Conservation (phyloP, 2,888 invertebrate species). For the Poecilus cupreus region DNA sequence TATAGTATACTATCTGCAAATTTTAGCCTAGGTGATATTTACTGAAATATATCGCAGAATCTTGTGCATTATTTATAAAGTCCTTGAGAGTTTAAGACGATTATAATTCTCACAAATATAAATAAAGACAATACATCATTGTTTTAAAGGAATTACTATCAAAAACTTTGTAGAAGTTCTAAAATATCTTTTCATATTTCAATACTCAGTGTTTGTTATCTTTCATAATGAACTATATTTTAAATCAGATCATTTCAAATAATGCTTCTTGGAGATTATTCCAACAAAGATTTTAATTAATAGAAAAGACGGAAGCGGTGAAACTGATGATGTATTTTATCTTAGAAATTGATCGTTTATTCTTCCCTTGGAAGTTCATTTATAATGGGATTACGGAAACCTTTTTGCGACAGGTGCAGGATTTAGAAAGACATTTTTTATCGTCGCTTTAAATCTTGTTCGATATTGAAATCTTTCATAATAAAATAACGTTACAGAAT, state of each 20-base stretch:
- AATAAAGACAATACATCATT: background rate
- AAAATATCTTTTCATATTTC: background rate
- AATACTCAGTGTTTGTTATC: background rate
- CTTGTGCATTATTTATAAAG: too few relatives aligned
- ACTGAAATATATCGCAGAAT: too few relatives aligned
- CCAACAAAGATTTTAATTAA: background rate
- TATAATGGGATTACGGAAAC: constrained; percentile 27
- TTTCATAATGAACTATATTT: background rate
- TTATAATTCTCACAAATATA: background rate
- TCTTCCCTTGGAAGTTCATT: constrained; percentile 18
- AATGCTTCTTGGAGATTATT: too few relatives aligned
- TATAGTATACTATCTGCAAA: too few relatives aligned
- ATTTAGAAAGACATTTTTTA: constrained; percentile 12
- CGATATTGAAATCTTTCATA: constrained; percentile 9
- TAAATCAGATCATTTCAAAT: background rate
- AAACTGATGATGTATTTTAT: constrained; percentile 1
- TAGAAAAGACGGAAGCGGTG: background rate
- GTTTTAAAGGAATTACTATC: background rate
- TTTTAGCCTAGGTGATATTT: too few relatives aligned
- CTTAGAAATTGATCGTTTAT: background rate
- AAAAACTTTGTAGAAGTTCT: background rate
- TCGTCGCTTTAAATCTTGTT: background rate
- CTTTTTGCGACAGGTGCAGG: constrained; percentile 18
- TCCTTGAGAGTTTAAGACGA: background rate
- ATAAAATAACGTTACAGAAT: background rate